These are phyloP conservation scores for Aphis craccivora DNA, from an alignment of 1,140 invertebrate genomes.

Conservation along the genomic window DNA sequence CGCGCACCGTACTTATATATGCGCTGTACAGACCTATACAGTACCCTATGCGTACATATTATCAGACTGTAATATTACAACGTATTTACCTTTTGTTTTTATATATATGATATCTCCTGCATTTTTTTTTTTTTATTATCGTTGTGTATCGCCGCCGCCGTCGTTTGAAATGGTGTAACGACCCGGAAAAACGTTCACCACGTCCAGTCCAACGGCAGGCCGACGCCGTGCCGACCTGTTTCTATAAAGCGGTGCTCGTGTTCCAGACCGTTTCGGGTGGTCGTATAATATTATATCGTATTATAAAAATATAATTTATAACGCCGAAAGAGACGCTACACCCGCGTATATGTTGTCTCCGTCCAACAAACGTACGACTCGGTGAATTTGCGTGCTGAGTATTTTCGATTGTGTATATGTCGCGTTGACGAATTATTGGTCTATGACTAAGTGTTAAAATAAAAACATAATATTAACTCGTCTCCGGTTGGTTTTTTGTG, in stretches of 20 bases:
- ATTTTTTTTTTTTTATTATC: neutral
- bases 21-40: neutral
- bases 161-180: neutral
- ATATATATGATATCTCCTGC: neutral
- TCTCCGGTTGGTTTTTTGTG: too few species aligned
- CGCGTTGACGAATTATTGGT: too few species aligned
- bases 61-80: neutral
- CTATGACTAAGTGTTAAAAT: too few species aligned
- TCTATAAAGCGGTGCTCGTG: neutral
- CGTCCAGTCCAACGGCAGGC: neutral
- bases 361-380: too few species aligned
- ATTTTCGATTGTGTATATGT: too few species aligned
- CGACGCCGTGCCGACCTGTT: neutral
- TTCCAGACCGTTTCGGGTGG: neutral
- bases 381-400: too few species aligned
- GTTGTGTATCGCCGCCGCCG: neutral
- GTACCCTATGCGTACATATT: neutral
- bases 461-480: too few species aligned
- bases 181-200: neutral
- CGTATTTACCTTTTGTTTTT: neutral
- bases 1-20: neutral
- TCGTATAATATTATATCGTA: neutral
- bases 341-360: too few species aligned
- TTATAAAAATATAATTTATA: neutral
- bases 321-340: neutral